Conservation (phyloP, 2,888 invertebrate species). For the Melanostoma scalare region DNA sequence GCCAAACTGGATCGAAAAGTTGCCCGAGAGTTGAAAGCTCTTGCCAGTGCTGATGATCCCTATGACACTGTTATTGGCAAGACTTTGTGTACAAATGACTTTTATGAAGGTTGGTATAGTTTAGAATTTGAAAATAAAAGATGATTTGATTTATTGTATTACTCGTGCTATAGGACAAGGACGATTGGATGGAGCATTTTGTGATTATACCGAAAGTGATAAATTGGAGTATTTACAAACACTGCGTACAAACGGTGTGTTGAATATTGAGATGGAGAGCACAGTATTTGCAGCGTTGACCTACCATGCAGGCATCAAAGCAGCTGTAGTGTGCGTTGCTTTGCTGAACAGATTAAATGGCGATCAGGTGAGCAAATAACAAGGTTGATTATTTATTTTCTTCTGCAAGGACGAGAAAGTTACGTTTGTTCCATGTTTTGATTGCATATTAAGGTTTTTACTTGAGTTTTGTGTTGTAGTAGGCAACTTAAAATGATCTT, state of each 20-base stretch:
- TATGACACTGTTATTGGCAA: conserved; percentile 94
- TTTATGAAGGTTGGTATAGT: conserved; percentile 93
- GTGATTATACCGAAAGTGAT: conserved; percentile 94
- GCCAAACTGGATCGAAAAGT: conserved; percentile 92
- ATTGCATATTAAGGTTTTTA: no score
- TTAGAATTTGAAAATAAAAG: conserved; percentile 32
- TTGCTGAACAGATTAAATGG: conserved; percentile 95
- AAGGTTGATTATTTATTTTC: conserved; percentile 70
- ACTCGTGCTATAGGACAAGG: conserved; percentile 88
- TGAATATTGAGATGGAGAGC: conserved; percentile 99
- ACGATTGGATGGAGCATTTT: conserved; percentile 97
- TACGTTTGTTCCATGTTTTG: no score
- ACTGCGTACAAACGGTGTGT: conserved; percentile 90
- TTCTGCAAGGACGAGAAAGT: no score
- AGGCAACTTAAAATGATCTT: no score
- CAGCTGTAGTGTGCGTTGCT: conserved; percentile 97
- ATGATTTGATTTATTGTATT: neutral
- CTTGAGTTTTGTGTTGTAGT: no score
- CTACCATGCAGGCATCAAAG: conserved; percentile 94
- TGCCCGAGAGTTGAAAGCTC: conserved; percentile 89
- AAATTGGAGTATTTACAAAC: conserved; percentile 93
- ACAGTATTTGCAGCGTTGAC: conserved; percentile 96
- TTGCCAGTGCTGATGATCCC: conserved; percentile 89
- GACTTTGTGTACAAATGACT: conserved; percentile 98
- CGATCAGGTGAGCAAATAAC: conserved; percentile 88